These are phyloP conservation scores for Ridgeia piscesae DNA, from an alignment of 1,140 invertebrate genomes.

Conservation along the genomic window DNA sequence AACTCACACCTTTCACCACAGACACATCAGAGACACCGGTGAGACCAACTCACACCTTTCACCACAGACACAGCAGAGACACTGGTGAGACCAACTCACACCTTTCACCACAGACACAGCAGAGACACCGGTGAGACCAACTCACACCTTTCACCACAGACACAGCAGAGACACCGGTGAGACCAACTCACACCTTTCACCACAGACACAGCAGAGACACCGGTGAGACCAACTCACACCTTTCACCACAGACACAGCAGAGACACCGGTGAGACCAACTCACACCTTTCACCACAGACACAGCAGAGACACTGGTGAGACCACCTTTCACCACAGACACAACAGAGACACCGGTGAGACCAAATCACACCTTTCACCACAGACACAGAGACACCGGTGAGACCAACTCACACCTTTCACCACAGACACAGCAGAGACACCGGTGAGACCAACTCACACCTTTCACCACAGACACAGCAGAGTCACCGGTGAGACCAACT, in stretches of 20 bases:
- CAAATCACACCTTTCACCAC: neutral
- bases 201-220: constrained; percentile 30
- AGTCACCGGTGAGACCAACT: neutral
- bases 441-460: neutral
- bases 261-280: neutral
- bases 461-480: constrained; percentile 29
- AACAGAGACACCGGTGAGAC: constrained; percentile 11
- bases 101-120: constrained; percentile 28
- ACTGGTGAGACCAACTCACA: neutral
- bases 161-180: constrained; percentile 7
- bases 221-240: neutral
- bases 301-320: constrained; percentile 8
- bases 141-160: constrained; percentile 25
- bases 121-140: constrained; percentile 8
- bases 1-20: constrained; percentile 20
- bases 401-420: neutral
- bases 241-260: constrained; percentile 29
- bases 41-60: neutral
- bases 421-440: constrained; percentile 30
- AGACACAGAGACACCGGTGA: constrained; percentile 6
- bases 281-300: constrained; percentile 25
- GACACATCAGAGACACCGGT: constrained; percentile 20
- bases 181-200: neutral
- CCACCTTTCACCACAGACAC: constrained; percentile 24
- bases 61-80: constrained; percentile 29